phyloP scores from a whole-genome alignment of 2,797 vertebrate species.

The Manis javanica region DNA sequence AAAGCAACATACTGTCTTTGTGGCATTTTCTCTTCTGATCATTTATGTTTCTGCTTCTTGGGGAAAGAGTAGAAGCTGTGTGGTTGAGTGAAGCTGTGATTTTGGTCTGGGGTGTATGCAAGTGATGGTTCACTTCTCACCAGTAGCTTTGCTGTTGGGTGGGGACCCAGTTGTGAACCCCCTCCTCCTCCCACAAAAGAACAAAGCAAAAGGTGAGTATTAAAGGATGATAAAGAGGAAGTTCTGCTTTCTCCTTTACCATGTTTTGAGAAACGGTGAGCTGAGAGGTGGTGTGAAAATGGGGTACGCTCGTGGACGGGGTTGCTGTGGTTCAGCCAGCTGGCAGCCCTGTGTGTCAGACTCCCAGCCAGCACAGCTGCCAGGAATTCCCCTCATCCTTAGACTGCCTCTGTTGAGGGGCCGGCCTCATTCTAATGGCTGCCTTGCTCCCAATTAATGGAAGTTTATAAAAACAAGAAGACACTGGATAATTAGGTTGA shows the following conservation, averaged over 20 bases:
- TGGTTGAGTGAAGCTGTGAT: neutral
- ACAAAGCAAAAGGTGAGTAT: neutral
- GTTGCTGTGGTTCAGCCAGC: no score
- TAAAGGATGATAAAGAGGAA: neutral
- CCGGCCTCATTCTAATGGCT: neutral
- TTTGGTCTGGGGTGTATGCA: conserved; percentile 4
- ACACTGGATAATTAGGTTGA: neutral
- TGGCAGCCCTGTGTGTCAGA: no score
- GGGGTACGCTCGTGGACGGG: neutral
- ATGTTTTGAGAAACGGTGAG: neutral
- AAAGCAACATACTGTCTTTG: neutral
- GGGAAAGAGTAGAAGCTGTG: neutral
- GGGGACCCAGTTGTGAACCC: neutral
- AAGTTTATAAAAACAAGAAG: neutral
- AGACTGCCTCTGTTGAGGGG: neutral
- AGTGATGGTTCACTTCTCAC: neutral
- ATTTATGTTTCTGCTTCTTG: conserved; percentile 15
- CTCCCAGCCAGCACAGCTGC: no score
- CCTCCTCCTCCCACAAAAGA: neutral
- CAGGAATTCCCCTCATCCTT: neutral
- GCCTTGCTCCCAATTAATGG: neutral
- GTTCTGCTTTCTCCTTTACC: neutral
- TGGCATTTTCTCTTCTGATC: neutral
- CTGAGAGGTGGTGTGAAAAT: neutral
- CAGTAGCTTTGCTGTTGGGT: neutral